phyloP scores from a whole-genome alignment of 2,113 vertebrate genomes.

The Chaetops frenatus region DNA sequence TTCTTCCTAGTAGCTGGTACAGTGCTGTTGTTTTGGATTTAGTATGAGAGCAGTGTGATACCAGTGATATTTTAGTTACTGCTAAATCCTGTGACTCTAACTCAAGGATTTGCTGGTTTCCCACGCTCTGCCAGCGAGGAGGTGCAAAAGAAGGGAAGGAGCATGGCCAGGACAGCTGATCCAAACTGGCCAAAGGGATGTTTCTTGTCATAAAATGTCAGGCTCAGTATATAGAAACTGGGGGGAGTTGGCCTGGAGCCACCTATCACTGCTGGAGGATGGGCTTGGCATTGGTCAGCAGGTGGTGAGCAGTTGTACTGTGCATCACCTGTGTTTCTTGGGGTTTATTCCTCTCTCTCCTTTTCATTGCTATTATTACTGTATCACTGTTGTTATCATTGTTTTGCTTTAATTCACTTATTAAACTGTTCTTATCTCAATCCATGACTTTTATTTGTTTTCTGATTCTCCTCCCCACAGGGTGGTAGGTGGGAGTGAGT shows the following conservation, averaged over 20 bases:
- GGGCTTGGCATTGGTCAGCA: background rate
- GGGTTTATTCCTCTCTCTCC: background rate
- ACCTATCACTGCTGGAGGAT: background rate
- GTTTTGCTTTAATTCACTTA: background rate
- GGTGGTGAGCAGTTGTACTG: background rate
- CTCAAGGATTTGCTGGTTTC: background rate
- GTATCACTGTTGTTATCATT: background rate
- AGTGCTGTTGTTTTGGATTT: background rate
- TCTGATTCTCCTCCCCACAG: background rate
- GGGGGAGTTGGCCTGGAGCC: background rate
- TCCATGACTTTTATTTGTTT: background rate
- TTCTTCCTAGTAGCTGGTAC: background rate
- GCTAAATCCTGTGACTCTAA: background rate
- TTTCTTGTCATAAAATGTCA: background rate
- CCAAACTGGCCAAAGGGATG: background rate
- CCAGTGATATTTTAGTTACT: background rate
- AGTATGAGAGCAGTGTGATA: background rate
- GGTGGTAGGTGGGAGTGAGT: background rate
- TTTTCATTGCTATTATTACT: background rate
- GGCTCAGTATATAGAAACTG: background rate
- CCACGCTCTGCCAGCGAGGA: fast-evolving
- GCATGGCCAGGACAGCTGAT: background rate
- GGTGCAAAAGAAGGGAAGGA: background rate
- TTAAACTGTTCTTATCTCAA: background rate
- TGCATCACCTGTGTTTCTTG: background rate